Evolutionary conservation across 2,888 invertebrate genomes (phyloP), one percentile per base, ranked within the genome.

Genomic region (Caradrina kadenii): DNA sequence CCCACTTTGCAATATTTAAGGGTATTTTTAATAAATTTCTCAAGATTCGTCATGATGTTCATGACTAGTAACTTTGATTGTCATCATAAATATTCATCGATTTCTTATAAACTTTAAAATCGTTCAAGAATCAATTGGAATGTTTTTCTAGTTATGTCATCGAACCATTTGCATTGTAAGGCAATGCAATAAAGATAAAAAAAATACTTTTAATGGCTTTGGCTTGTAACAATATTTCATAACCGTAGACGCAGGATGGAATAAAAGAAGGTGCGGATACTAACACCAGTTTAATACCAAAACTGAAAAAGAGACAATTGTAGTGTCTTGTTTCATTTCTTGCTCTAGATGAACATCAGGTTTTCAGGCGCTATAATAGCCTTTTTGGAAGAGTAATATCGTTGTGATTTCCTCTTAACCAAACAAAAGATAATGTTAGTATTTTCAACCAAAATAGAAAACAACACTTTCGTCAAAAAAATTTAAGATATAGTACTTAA

Each of bases 181-280:
- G 42, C 62, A 64, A 75, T 52, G 52, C 26, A 45, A 54, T 76
- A 58, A 69, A 58, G 61, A 62, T 64, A 64, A 39, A 21, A 60
- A 35, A 50, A 54, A 50, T 22, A 50, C 42, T 35, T 62, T 26
- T 5, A 53, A 35, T 53, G n/a, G 10, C 8, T 11, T 15, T 53
- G 35, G 1, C 19, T 17, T 15, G 13, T 63, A 42, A 42, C 21
- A 31, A n/a, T 56, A 6, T 68, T 22, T 22, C 17, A 6, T 52
- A 49, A n/a, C 17, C 5, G 21, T 13, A 31, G 5, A 45, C 17
- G 13, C 13, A 11, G 19, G 7, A 19, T 19, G 1, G 17, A 1
- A 19, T 69, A 4, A 26, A 53, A 60, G 11, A n/a, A 22, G 7
- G 5, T 26, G 8, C 17, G 45, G 21, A 13, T 13, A 0, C 15